These are phyloP conservation scores for Parauchenoglanis ngamensis DNA, from an alignment of 2,797 vertebrate species.

Conservation along the genomic window DNA sequence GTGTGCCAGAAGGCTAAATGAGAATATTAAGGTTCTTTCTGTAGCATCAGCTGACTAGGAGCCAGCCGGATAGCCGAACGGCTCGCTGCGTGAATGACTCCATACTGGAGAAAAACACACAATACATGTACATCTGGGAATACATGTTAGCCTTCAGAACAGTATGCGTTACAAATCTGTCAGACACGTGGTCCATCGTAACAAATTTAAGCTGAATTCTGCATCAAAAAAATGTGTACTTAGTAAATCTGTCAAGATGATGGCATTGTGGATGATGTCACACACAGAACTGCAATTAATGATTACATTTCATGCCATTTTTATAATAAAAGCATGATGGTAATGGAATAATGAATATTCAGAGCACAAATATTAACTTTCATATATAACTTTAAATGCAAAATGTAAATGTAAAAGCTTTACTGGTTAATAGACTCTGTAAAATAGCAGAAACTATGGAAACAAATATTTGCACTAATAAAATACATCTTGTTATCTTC, in stretches of 20 bases:
- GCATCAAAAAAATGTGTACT: neutral
- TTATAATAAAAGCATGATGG: neutral
- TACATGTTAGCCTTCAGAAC: slow-evolving; percentile 20
- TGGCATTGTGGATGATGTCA: neutral
- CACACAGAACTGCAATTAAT: neutral
- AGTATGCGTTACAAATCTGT: neutral
- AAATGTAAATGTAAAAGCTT: neutral
- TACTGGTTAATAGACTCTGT: neutral
- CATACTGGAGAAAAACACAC: slow-evolving; percentile 9
- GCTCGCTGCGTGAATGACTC: neutral
- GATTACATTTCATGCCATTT: neutral
- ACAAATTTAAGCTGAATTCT: neutral
- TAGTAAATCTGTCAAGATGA: neutral
- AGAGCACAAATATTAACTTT: neutral
- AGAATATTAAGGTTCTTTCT: slow-evolving; percentile 12
- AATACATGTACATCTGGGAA: neutral
- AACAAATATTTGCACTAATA: neutral
- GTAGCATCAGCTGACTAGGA: neutral
- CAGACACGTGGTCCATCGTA: neutral
- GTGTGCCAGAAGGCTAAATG: neutral
- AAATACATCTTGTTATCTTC: neutral
- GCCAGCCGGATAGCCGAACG: slow-evolving; percentile 19
- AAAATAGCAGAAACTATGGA: neutral
- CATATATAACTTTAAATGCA: neutral
- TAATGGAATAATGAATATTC: neutral